Evolutionary conservation across 2,113 vertebrate species (phyloP).

Genomic region (Aptenodytes patagonicus): DNA sequence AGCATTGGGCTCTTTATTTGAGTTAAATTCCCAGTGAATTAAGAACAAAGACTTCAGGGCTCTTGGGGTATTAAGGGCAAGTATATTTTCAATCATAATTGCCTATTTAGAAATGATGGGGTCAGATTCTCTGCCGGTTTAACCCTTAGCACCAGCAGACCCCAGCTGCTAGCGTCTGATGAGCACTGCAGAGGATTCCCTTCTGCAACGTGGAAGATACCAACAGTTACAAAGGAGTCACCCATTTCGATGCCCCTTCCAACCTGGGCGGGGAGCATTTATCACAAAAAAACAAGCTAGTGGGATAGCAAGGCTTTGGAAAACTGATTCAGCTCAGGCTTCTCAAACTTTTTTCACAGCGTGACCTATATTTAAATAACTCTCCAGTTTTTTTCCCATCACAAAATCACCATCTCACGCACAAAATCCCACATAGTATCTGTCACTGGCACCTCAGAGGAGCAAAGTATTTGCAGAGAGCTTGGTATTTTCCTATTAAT

Average conservation of each 20-base stretch:
- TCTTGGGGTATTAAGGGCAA: neutral
- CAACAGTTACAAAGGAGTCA: neutral
- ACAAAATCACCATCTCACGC: neutral
- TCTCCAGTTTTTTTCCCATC: neutral
- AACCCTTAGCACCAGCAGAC: neutral
- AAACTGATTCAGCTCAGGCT: neutral
- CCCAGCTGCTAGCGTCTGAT: neutral
- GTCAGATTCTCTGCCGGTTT: neutral
- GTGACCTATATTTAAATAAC: neutral
- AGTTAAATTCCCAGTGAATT: neutral
- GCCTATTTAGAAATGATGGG: neutral
- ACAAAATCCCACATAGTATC: constrained; percentile 39
- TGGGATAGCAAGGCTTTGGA: neutral
- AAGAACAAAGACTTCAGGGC: neutral
- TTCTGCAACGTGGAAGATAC: too few species aligned
- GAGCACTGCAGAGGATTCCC: neutral
- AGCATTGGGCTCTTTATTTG: neutral
- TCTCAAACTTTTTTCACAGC: neutral
- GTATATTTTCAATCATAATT: neutral
- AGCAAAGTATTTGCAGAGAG: neutral
- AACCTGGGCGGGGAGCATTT: neutral
- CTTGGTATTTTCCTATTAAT: constrained; percentile 12
- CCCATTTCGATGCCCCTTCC: neutral
- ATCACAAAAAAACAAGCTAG: neutral
- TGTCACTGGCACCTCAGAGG: constrained; percentile 38